Evolutionary conservation across 2,113 vertebrate genomes (phyloP), one percentile per base, ranked within the genome.

Genomic region (Myocastor coypus): DNA sequence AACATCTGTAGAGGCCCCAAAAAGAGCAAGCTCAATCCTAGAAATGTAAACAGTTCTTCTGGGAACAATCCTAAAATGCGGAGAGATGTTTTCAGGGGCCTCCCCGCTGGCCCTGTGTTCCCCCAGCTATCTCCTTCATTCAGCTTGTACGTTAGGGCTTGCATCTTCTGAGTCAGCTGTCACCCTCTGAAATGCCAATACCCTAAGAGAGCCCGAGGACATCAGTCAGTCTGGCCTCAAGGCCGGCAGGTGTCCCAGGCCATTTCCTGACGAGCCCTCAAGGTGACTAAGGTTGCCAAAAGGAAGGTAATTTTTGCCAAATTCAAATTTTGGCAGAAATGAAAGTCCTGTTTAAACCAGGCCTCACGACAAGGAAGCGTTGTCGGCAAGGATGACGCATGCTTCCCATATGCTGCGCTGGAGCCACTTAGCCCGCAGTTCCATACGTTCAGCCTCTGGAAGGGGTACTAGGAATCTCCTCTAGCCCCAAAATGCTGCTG

Each of bases 281-380:
- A 34, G 42, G 6, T 69, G 26, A 30, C 16, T 7, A 4, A 52
- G 37, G 22, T 30, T 24, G 14, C 32, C 19, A 2, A 69, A 46
- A 55, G 32, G 24, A 28, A 95, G 83, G 16, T 32, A 69, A 5
- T 30, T 40, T 96, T 93, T 80, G 57, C 59, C 42, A 52, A 80
- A 85, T 40, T 69, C 52, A 71, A 42, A 42, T 14, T 80, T 13
- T 9, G 66, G 22, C 42, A 46, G 46, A 85, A 50, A 10, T 3
- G 37, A 16, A 87, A 63, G 14, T 81, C 52, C 12, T 66, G 20
- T 26, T 77, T n/a, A 4, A 22, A 32, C 10, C 20, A 59, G 55
- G 11, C 75, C 30, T 63, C 34, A 61, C 10, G 11, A 61, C 32
- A 9, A 30, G 40, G 57, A 57, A 20, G 28, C 17, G 63, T 1